phyloP scores from a whole-genome alignment of 2,888 invertebrate species.

The Fragum whitleyi region DNA sequence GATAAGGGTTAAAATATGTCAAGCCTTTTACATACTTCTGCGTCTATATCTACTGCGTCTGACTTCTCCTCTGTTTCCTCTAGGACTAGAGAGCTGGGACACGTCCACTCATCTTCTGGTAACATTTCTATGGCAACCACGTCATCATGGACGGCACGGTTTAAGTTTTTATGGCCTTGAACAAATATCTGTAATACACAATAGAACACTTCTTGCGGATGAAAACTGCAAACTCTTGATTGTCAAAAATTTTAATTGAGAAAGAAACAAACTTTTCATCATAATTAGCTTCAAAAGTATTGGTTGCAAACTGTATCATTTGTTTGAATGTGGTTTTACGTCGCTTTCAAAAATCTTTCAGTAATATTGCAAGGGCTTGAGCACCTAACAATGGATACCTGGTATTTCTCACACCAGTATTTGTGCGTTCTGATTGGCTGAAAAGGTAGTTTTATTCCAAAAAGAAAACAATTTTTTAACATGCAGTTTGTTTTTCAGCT shows the following conservation, averaged over 20 bases:
- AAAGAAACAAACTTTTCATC: not conserved
- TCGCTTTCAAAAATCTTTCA: too few species aligned
- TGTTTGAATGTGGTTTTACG: too few species aligned
- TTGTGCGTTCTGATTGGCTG: too few species aligned
- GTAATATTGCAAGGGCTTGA: too few species aligned
- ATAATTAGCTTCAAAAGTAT: not conserved
- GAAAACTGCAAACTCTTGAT: too few species aligned
- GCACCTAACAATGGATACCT: too few species aligned
- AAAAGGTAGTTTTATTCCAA: too few species aligned
- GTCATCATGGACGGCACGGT: slow-evolving; percentile 98
- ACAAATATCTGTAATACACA: slow-evolving; percentile 79
- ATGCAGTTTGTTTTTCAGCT: too few species aligned
- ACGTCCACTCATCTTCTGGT: slow-evolving; percentile 95
- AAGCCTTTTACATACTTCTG: slow-evolving; percentile 80
- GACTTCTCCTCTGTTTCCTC: slow-evolving; percentile 86
- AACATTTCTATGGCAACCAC: slow-evolving; percentile 95
- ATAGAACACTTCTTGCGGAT: not conserved
- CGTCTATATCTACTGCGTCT: slow-evolving; percentile 80
- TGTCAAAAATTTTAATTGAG: not conserved
- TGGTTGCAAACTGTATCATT: too few species aligned
- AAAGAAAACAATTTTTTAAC: too few species aligned
- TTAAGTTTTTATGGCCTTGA: slow-evolving; percentile 87
- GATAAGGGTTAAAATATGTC: too few species aligned
- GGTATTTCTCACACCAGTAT: too few species aligned
- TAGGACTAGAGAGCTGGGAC: slow-evolving; percentile 90